These are phyloP conservation scores for Chymomyza procnemis DNA, from an alignment of 2,888 invertebrate genomes.

Conservation along the genomic window DNA sequence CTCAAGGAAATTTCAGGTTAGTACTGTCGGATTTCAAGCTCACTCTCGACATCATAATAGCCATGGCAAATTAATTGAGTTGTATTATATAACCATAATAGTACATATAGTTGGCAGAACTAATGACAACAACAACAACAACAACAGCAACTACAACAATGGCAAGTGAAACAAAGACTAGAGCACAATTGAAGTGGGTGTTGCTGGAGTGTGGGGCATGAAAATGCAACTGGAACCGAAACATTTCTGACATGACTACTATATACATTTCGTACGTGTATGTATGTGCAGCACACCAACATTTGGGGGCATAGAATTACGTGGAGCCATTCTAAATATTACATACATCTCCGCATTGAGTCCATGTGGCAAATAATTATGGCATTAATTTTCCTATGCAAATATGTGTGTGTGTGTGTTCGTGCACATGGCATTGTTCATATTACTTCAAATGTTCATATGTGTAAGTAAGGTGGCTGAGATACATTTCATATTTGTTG, in stretches of 20 bases:
- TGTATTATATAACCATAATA: slow-evolving; percentile 27
- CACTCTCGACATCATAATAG: not conserved
- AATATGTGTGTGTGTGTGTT: slow-evolving; percentile 47
- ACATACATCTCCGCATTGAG: slow-evolving; percentile 52
- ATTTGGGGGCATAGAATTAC: slow-evolving; percentile 4
- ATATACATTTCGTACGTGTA: not conserved
- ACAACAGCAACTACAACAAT: slow-evolving; percentile 21
- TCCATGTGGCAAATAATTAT: slow-evolving; percentile 66
- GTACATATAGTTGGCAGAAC: not conserved
- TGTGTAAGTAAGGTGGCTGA: not conserved
- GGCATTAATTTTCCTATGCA: slow-evolving; percentile 66
- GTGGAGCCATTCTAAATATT: slow-evolving; percentile 53
- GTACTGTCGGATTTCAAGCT: not conserved
- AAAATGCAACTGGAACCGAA: slow-evolving; percentile 25
- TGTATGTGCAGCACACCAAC: not conserved
- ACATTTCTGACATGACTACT: not conserved
- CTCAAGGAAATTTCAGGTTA: not conserved
- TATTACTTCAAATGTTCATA: not conserved
- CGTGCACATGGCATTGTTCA: slow-evolving; percentile 40
- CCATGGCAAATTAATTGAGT: slow-evolving; percentile 62
- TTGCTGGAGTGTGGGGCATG: not conserved
- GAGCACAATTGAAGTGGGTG: not conserved
- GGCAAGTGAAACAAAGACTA: not conserved
- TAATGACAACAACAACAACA: slow-evolving; percentile 25
- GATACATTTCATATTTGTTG: slow-evolving; percentile 10